Conservation (phyloP, 37 sponge, comb jelly and placozoan species). For the Crambe crambe region DNA sequence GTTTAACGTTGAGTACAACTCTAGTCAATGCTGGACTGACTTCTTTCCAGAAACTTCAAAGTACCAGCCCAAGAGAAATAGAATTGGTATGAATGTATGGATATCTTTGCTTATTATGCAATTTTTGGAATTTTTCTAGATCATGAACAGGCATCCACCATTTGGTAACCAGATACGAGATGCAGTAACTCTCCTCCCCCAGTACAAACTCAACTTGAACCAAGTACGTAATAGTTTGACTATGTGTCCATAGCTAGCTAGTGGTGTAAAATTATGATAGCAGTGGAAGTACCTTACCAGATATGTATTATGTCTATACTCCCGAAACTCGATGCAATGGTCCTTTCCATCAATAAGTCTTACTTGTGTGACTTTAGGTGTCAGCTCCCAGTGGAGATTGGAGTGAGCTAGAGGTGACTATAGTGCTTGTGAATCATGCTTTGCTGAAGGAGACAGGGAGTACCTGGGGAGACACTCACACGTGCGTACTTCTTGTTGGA, state of each 20-base stretch:
- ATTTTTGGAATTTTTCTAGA: slow-evolving; percentile 34
- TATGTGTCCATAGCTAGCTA: no score
- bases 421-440: slow-evolving; percentile 37
- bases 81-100: slow-evolving; percentile 61
- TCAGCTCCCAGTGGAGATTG: neutral
- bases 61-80: slow-evolving; percentile 90
- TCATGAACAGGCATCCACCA: slow-evolving; percentile 91
- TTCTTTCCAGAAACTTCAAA: slow-evolving; percentile 64
- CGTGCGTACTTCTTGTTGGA: slow-evolving; percentile 72
- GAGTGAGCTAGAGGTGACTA: slow-evolving; percentile 32
- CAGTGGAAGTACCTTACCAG: no score
- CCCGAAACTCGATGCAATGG: no score
- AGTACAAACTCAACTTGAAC: slow-evolving; percentile 61
- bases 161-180: slow-evolving; percentile 91
- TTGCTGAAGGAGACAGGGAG: slow-evolving; percentile 37
- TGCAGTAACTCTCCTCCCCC: slow-evolving; percentile 72
- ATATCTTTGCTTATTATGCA: neutral
- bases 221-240: slow-evolving; percentile 73
- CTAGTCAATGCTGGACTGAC: slow-evolving; percentile 98
- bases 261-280: no score
- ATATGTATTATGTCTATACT: no score
- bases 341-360: no score
- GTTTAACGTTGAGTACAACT: slow-evolving; percentile 73
- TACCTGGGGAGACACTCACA: slow-evolving; percentile 41
- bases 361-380: no score